These are phyloP conservation scores for Artemia sp. DNA, from an alignment of 2,888 invertebrate species.

Conservation along the genomic window DNA sequence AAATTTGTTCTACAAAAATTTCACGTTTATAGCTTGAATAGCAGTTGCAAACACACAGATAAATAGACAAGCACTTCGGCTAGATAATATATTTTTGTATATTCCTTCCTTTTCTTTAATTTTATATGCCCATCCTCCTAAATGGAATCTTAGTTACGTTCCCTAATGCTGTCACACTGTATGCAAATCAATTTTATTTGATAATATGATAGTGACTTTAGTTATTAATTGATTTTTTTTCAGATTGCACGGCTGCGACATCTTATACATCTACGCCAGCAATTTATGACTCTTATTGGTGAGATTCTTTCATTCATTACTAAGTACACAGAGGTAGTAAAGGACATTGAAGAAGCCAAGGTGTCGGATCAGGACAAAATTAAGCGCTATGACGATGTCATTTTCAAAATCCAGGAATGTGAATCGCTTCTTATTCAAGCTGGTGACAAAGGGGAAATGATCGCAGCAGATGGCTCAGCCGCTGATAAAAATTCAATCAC, in stretches of 20 bases:
- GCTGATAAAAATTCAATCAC: slow-evolving; percentile 72
- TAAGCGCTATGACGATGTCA: slow-evolving; percentile 63
- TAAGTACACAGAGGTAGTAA: slow-evolving; percentile 65
- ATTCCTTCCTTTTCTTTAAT: too few species aligned
- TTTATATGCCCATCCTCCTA: too few species aligned
- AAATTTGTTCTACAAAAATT: too few species aligned
- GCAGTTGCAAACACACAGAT: too few species aligned
- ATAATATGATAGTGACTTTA: too few species aligned
- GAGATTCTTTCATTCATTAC: slow-evolving; percentile 73
- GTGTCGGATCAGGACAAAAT: slow-evolving; percentile 69
- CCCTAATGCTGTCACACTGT: too few species aligned
- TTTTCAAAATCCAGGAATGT: slow-evolving; percentile 70
- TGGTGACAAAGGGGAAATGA: slow-evolving; percentile 78
- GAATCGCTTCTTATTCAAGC: slow-evolving; percentile 72
- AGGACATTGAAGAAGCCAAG: slow-evolving; percentile 66
- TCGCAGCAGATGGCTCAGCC: slow-evolving; percentile 71
- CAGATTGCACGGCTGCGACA: slow-evolving; percentile 49
- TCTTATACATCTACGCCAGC: slow-evolving; percentile 60
- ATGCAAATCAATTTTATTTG: too few species aligned
- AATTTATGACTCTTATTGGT: slow-evolving; percentile 65
- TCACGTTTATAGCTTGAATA: too few species aligned
- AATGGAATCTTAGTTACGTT: too few species aligned
- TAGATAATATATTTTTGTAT: too few species aligned
- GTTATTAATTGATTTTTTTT: too few species aligned
- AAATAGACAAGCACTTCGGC: too few species aligned